Evolutionary conservation across 2,888 invertebrate species (phyloP), one percentile per base, ranked within the genome.

Genomic region (Cyrtodaria siliqua): DNA sequence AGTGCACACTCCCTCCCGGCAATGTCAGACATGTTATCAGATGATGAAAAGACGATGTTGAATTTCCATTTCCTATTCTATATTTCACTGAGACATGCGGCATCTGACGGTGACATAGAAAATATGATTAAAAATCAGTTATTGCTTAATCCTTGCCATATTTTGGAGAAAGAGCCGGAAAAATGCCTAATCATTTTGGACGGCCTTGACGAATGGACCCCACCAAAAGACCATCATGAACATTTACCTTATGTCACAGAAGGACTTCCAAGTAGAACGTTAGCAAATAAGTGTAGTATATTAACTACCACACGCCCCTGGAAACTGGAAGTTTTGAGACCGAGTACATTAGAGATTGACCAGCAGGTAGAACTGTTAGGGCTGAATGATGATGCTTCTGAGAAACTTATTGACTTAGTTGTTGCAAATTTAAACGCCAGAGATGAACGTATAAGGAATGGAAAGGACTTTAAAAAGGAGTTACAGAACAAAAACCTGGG

Each of bases 301-400:
- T 33, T 33, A 33, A 33, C 33, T 33, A 33, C 33, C 12, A 33
- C 33, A 33, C 4, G 33, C 4, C 33, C 33, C 6, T 59, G 38
- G 24, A 59, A 59, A 42, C n/a, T 59, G 3, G 59, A 59, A 24
- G 23, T 23, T 6, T 8, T 59, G n/a, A 20, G 44, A 24, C 59
- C 26, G 8, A 40, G 24, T 24, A 1, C 4, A 24, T 14, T 12
- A 23, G 42, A 59, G 8, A 16, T 59, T 12, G 59, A 44, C 24
- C 18, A 59, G 24, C 40, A 59, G 27, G 24, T 59, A 23, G n/a
- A 23, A 14, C 14, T 40, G 2, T 9, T 20, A 23, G 59, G 59
- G 14, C 23, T 59, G 6, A 24, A 16, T 24, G 18, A 24, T 12
- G 23, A 12, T 3, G n/a, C 50, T 50, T 2, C 24, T 12, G 24